These are phyloP conservation scores for Alethe castanea DNA, from an alignment of 2,113 vertebrate species.

Conservation along the genomic window DNA sequence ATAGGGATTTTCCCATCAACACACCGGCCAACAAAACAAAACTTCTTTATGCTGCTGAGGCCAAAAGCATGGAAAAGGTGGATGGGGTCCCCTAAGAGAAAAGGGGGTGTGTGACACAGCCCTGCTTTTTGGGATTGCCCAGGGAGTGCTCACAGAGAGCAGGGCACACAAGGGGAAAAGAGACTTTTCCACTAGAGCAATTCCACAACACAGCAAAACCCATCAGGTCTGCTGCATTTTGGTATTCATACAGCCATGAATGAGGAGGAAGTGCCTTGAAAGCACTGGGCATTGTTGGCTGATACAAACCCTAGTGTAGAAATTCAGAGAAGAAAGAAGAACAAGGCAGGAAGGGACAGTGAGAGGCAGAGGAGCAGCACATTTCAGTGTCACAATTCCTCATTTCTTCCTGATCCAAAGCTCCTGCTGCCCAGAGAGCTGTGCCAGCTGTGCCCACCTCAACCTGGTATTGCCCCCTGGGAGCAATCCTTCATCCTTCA, in stretches of 20 bases:
- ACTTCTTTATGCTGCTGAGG: background rate
- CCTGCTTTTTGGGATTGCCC: accelerated
- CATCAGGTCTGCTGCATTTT: background rate
- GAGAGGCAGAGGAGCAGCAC: background rate
- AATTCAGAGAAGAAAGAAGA: background rate
- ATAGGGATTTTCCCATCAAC: background rate
- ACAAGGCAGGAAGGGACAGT: background rate
- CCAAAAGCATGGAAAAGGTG: background rate
- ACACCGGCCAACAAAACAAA: background rate
- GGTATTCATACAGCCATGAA: background rate
- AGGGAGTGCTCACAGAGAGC: background rate
- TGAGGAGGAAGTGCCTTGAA: background rate
- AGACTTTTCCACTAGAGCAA: background rate
- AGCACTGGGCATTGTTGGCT: background rate
- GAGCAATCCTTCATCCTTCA: background rate
- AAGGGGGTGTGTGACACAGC: background rate
- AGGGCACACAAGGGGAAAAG: background rate
- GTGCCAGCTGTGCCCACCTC: background rate
- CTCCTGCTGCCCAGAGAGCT: background rate
- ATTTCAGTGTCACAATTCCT: accelerated
- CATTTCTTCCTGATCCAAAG: accelerated
- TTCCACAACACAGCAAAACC: background rate
- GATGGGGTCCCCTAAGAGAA: background rate
- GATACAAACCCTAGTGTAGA: background rate
- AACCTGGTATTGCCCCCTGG: accelerated